phyloP scores from a whole-genome alignment of 2,888 invertebrate genomes.

The Drosophila cracens region DNA sequence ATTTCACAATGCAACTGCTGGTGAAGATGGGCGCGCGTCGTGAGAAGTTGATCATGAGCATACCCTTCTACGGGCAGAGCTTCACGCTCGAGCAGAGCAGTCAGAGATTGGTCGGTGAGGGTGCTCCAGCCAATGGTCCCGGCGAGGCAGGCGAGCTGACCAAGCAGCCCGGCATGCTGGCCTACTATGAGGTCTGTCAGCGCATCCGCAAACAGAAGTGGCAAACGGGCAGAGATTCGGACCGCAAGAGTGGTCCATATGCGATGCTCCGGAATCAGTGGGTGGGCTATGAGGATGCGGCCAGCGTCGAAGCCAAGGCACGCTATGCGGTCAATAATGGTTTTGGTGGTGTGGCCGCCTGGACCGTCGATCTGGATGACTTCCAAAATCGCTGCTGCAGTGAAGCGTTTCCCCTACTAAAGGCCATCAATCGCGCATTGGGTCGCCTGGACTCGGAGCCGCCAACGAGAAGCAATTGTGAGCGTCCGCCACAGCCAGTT shows the following conservation, averaged over 20 bases:
- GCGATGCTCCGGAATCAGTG: slow-evolving; percentile 93
- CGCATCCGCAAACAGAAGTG: slow-evolving; percentile 89
- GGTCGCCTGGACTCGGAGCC: slow-evolving; percentile 87
- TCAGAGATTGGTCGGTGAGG: slow-evolving; percentile 86
- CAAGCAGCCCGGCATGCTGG: slow-evolving; percentile 94
- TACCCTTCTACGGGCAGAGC: slow-evolving; percentile 95
- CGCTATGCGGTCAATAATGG: slow-evolving; percentile 90
- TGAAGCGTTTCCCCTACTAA: slow-evolving; percentile 91
- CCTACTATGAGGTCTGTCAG: slow-evolving; percentile 94
- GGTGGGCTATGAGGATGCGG: slow-evolving; percentile 94
- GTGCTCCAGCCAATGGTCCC: slow-evolving; percentile 89
- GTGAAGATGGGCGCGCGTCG: slow-evolving; percentile 90
- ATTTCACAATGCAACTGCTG: slow-evolving; percentile 92
- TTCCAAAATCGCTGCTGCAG: slow-evolving; percentile 93
- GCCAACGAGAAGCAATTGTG: slow-evolving; percentile 87
- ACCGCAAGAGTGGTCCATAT: slow-evolving; percentile 89
- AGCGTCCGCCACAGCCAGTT: slow-evolving; percentile 89
- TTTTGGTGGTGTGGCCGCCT: slow-evolving; percentile 93
- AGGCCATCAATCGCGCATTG: slow-evolving; percentile 91
- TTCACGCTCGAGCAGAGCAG: slow-evolving; percentile 87
- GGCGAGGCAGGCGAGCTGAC: slow-evolving; percentile 93
- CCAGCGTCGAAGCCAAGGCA: slow-evolving; percentile 91
- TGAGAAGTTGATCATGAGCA: slow-evolving; percentile 91
- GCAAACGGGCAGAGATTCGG: slow-evolving; percentile 88
- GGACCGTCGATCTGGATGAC: slow-evolving; percentile 95